Base-by-base conservation (phyloP, 2,113 vertebrate genomes). In the Microcebus murinus region DNA sequence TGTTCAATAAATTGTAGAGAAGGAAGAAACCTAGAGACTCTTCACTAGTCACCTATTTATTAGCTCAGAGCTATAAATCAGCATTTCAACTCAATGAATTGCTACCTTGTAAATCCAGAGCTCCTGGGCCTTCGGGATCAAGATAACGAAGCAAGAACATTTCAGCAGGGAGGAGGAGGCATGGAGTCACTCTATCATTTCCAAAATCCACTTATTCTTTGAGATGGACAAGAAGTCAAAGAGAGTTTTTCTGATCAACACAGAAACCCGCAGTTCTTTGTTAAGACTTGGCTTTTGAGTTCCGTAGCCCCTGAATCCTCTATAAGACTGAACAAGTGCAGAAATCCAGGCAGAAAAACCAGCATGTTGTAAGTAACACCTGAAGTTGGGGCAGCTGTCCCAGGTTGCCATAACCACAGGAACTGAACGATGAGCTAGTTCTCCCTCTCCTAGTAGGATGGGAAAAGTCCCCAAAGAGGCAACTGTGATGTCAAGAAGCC, bases 51-150 rank as follows among this genome's bases (percentile, higher is more conserved):
- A 87, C 39, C 36, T 92, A 29, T 70, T 70, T 52, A 31, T 57
- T 68, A 95, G 23, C 71, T 80, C 55, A 67, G 80, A 84, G 85
- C 83, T 63, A 68, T n/a, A 79, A 91, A 82, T 61, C 76, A 79
- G 39, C 15, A 61, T 96, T 95, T 92, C 77, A 79, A 57, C 23
- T 80, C 86, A 94, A 48, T 89, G 79, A 73, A 63, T 36, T 45
- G 17, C 61, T 84, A 45, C 45, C 57, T 83, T 65, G 10, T 52
- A 87, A 90, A 80, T 67, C 48, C 81, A 61, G 59, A 92, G 52
- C 90, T 29, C 21, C 34, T 25, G 0, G 0, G 31, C 14, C 18
- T 79, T 73, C 87, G 57, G 21, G 45, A 65, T 79, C 70, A 59
- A 34, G 80, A 73, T 82, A 85, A 84, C 76, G 25, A 93, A 88